Evolutionary conservation across 2,888 invertebrate genomes (phyloP).

Genomic region (Eupeodes luniger): DNA sequence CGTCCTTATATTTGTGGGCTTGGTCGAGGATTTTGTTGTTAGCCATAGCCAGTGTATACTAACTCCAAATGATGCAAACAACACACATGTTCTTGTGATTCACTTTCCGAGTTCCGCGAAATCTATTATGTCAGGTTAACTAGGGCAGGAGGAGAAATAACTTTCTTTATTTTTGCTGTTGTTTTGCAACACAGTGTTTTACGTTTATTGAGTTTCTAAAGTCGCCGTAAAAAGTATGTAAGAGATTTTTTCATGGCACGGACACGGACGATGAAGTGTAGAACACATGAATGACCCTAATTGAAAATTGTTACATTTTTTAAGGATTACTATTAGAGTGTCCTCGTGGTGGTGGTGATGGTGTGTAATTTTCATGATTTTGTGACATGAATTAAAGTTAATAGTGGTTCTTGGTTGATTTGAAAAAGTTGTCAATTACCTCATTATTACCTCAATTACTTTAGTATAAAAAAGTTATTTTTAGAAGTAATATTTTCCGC

Average conservation of each 20-base stretch:
- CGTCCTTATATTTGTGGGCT: conserved; percentile 43
- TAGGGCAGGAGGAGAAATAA: not conserved
- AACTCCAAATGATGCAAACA: conserved; percentile 24
- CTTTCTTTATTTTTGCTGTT: not conserved
- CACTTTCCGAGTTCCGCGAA: conserved; percentile 21
- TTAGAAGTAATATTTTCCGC: no score
- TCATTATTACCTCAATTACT: no score
- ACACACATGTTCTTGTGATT: conserved; percentile 18
- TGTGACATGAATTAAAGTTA: not conserved
- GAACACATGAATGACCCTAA: conserved; percentile 27
- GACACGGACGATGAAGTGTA: not conserved
- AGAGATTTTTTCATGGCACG: not conserved
- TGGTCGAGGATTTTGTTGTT: conserved; percentile 35
- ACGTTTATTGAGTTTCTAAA: conserved; percentile 21
- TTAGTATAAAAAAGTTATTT: no score
- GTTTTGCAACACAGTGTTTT: conserved; percentile 14
- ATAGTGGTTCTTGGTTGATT: no score
- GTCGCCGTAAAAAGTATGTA: not conserved
- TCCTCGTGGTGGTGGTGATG: not conserved
- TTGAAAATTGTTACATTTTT: conserved; percentile 4
- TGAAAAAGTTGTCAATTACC: no score
- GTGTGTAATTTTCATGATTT: conserved; percentile 8
- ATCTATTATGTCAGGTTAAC: conserved; percentile 18
- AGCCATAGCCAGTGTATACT: no score
- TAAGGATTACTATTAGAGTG: not conserved